Evolutionary conservation across 2,113 vertebrate species (phyloP), one percentile per base, ranked within the genome.

Genomic region (Myxocyprinus asiaticus): DNA sequence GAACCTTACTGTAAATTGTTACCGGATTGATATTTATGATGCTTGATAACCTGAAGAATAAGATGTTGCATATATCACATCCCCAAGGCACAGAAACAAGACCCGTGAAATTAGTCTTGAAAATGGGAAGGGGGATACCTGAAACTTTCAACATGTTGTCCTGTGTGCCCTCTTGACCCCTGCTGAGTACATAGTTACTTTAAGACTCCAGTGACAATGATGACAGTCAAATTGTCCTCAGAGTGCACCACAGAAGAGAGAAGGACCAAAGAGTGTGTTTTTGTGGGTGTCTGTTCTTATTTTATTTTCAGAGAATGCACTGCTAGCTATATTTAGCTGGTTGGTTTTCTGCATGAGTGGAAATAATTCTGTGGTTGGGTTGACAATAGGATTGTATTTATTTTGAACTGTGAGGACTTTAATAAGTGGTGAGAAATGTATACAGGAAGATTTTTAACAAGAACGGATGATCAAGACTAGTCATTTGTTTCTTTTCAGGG

Each of bases 241-340:
- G 72, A 62, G 15, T 5, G 58, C 17, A 69, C 76, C 58, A 79
- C 78, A 81, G 63, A 50, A 61, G 22, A 33, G 43, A 82, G 59
- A 45, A 73, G 82, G 82, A 45, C 17, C 55, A 69, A 50, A 75
- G 2, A 53, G 33, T 70, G 44, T 63, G 67, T 51, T 56, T 70
- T 14, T 78, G 56, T 69, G 11, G 9, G 6, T n/a, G 15, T 78
- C 17, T 61, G 68, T 74, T n/a, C n/a, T 45, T 0, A 0, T 58
- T 47, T 0, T 83, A 82, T 84, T 86, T 83, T 84, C 22, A 33
- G 22, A 33, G 83, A 83, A 84, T 84, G 61, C 77, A 56, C 78
- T 10, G 6, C 47, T 22, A 77, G 64, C 84, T 92, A 89, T 89
- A 88, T 91, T 90, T 91, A 91, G 87, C 83, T 0, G 68, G 84